Base-by-base conservation (phyloP, 1,140 invertebrate species). In the Aphelenchoides besseyi region DNA sequence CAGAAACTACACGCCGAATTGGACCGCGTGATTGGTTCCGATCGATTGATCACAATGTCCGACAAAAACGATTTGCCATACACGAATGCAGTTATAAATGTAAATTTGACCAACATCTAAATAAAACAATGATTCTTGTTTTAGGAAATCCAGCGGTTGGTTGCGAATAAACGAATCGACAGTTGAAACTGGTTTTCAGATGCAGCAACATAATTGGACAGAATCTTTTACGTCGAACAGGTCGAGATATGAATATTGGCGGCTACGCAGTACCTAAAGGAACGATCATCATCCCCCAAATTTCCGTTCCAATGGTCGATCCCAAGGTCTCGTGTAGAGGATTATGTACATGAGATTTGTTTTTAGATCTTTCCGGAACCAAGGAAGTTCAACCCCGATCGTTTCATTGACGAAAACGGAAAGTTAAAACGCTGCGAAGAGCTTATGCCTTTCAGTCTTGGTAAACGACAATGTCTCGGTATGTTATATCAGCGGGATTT, bases 381-480 rank as follows among this genome's bases (percentile, higher is more conserved):
- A 0, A 63, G 79, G 3, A 26, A 69, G 18, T 84, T 84, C 68
- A 53, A 72, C 8, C 83, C 83, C 16, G 78, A 82, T 64, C 54
- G 82, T 54, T 84, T 82, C 68, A 37, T 84, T 9, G 66, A 68
- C 28, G 3, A 69, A 3, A 69, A 74, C 30, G 41, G 62, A 26
- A 18, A 52, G 16, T 67, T 66, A n/a, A 52, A 66, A 67, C n/a
- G 23, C 8, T 67, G 33, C 16, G 23, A 52, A 5, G 62, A 52
- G 16, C 18, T 52, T 5, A 18, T 36, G 5, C 62, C 62, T 8
- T 66, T 66, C 26, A 8, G 5, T 8, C 16, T 66, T 5, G 62
- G 62, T 8, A n/a, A 67, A 18, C 62, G 62, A 8, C 5, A 5
- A 8, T 66, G 62, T 3, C 16, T 29, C 3, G 62, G 26, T 66